These are phyloP conservation scores for Euborellia annulipes DNA, from an alignment of 1,140 invertebrate genomes.

Conservation along the genomic window DNA sequence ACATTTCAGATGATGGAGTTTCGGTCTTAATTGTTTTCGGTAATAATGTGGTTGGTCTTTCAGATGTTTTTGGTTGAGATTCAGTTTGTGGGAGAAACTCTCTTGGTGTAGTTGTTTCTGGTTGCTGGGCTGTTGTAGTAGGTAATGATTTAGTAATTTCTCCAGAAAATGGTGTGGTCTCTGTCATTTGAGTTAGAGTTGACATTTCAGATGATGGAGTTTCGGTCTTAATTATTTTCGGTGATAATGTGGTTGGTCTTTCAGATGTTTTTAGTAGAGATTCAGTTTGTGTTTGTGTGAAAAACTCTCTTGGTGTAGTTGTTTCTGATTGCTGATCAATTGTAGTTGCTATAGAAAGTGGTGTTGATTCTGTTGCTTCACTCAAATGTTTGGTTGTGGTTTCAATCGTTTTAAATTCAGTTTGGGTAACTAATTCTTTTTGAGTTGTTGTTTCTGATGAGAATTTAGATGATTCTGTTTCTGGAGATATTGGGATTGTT, in stretches of 20 bases:
- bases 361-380: constrained; percentile 8
- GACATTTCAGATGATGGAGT: background rate
- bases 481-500: background rate
- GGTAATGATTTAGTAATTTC: background rate
- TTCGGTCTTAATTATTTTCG: background rate
- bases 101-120: background rate
- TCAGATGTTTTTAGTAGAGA: background rate
- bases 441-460: constrained; percentile 6
- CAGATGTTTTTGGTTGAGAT: background rate
- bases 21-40: background rate
- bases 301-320: constrained; percentile 6
- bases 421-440: constrained; percentile 10
- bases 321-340: constrained; percentile 6
- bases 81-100: background rate
- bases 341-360: constrained; percentile 9
- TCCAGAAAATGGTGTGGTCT: background rate
- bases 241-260: background rate
- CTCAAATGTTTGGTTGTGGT: background rate
- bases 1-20: background rate
- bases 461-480: background rate
- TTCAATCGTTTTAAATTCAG: constrained; percentile 4
- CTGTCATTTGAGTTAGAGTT: constrained; percentile 2
- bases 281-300: constrained; percentile 7
- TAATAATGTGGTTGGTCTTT: background rate
- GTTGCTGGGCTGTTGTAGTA: background rate